These are phyloP conservation scores for Melangyna quadrimaculata DNA, from an alignment of 2,888 invertebrate genomes.

Conservation along the genomic window DNA sequence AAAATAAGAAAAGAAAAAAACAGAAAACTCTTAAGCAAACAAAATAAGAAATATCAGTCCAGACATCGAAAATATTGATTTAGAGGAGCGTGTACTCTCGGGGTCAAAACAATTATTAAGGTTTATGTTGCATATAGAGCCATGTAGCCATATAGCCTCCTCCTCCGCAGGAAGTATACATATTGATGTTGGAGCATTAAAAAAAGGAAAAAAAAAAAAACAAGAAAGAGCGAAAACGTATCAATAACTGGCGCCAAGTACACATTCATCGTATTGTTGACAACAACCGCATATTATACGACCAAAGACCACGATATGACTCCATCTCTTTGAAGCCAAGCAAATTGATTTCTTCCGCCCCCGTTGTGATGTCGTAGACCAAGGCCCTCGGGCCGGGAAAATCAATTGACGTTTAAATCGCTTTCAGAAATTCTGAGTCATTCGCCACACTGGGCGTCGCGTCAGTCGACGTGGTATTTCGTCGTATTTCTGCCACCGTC, in stretches of 20 bases:
- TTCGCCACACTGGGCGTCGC: conserved; percentile 22
- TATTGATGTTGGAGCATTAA: conserved; percentile 40
- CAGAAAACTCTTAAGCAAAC: background rate
- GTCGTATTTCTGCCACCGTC: conserved; percentile 3
- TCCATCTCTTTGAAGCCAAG: conserved; percentile 40
- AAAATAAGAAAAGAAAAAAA: background rate
- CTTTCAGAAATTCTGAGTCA: conserved; percentile 65
- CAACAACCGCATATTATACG: conserved; percentile 32
- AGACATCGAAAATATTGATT: conserved; percentile 19
- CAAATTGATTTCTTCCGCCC: conserved; percentile 49
- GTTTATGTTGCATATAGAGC: conserved; percentile 28
- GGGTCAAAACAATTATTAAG: conserved; percentile 71
- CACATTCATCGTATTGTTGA: conserved; percentile 56
- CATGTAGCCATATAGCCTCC: no score
- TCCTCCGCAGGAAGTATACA: conserved; percentile 58
- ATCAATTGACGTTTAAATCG: conserved; percentile 64
- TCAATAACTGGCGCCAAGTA: conserved; percentile 67
- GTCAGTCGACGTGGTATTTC: conserved; percentile 19
- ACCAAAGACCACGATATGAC: conserved; percentile 34
- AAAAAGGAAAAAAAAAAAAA: background rate
- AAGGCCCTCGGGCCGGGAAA: conserved; percentile 27
- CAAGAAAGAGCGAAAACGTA: conserved; percentile 12
- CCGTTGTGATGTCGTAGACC: background rate
- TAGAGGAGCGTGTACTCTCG: conserved; percentile 28
- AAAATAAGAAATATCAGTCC: conserved; percentile 16